Percentiles rank a stretch among this genome's conserved stretches.
phyloP scores from a whole-genome alignment of 2,888 invertebrate species.

The Temnothorax ravouxi region DNA sequence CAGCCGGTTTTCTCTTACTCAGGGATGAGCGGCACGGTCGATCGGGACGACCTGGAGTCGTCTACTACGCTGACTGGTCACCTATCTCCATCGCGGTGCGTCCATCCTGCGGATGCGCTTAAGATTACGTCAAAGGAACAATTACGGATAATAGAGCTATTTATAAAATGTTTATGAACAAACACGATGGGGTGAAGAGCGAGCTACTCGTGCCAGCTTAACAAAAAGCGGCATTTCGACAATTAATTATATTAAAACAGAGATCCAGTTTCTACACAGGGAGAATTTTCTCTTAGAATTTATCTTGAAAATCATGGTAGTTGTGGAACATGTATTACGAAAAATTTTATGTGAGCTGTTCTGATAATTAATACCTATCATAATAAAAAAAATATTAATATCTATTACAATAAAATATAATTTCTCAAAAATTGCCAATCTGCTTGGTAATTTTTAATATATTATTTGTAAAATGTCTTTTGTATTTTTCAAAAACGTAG shows the following conservation, averaged over 20 bases:
- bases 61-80: constrained; percentile 60
- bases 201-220: neutral
- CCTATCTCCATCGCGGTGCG: constrained; percentile 61
- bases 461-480: too few relatives aligned
- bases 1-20: constrained; percentile 35
- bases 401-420: too few relatives aligned
- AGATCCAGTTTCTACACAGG: neutral
- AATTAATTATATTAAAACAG: neutral
- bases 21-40: constrained; percentile 30
- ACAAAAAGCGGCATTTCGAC: neutral
- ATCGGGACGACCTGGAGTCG: constrained; percentile 61
- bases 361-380: too few relatives aligned
- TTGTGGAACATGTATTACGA: too few relatives aligned
- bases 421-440: too few relatives aligned
- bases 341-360: too few relatives aligned
- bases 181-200: neutral
- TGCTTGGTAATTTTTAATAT: too few relatives aligned
- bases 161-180: constrained; percentile 33
- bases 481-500: too few relatives aligned
- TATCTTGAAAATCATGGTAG: too few relatives aligned
- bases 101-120: constrained; percentile 52
- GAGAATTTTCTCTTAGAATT: too few relatives aligned
- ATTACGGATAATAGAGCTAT: constrained; percentile 16
- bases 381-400: too few relatives aligned
- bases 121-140: constrained; percentile 11